Base-by-base conservation (phyloP, 2,797 vertebrate genomes). In the Dendrocincla fuliginosa region DNA sequence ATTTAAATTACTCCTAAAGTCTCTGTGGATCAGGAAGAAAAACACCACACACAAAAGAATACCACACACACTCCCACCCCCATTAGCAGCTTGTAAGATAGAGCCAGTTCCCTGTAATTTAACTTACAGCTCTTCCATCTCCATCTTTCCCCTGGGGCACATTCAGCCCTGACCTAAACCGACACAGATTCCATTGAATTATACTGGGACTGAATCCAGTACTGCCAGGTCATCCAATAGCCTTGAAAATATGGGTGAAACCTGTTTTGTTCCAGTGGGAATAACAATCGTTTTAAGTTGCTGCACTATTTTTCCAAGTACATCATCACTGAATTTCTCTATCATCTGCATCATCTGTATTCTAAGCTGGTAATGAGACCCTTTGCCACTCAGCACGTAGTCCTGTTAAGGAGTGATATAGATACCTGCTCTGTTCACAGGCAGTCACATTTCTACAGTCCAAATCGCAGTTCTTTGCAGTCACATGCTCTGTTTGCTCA, bases 161-260 rank as follows among this genome's bases (percentile, higher is more conserved):
- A 95, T 94, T 95, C 83, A 93, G 65, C 32, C 39, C 77, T 76
- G 87, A 95, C 73, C 82, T 92, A 84, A 93, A 86, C 17, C 56
- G 73, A 78, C 59, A 86, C 42, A 92, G 83, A 95, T 87, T 50
- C 92, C 69, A 81, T 65, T 94, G 71, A 93, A 93, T 70, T 78
- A 86, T 60, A 25, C 52, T 88, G 67, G 42, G 76, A 90, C 44
- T 84, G 69, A 95, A 88, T 84, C 69, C 77, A 91, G 59, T 76
- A 59, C 49, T 61, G 55, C 79, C 79, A 91, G 84, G 76, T 89
- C 77, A 95, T 63, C 82, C 80, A 76, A 47, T 6, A 74, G 44
- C 16, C 79, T 89, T 64, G 84, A 76, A 93, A 94, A 93, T 32
- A 85, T 13, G 39, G 73, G 76, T 84, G 87, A 91, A 86, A 80